Conservation (phyloP, 2,797 vertebrate genomes). For the Xyrichtys novacula region DNA sequence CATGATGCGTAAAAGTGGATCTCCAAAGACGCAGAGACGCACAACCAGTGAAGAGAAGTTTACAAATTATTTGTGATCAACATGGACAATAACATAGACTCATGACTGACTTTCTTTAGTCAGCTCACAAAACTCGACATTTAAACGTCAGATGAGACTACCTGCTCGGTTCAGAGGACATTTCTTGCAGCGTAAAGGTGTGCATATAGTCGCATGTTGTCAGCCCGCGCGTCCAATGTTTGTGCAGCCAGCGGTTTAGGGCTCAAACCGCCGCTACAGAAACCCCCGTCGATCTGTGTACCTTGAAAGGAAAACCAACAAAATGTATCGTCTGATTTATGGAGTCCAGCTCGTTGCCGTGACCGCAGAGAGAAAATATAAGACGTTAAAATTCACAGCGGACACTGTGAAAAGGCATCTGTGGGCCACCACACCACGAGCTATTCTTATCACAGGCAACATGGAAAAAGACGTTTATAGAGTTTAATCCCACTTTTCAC, state of each 20-base stretch:
- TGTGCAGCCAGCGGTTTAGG: slow-evolving; percentile 83
- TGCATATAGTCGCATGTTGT: slow-evolving; percentile 74
- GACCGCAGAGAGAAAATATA: slow-evolving; percentile 82
- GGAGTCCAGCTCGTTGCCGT: slow-evolving; percentile 77
- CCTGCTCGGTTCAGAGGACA: neutral
- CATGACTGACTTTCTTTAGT: no score
- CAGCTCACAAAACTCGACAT: slow-evolving; percentile 1
- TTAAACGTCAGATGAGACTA: neutral
- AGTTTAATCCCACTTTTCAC: slow-evolving; percentile 68
- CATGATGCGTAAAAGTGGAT: neutral
- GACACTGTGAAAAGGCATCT: slow-evolving; percentile 83
- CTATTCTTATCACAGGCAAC: slow-evolving; percentile 84
- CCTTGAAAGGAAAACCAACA: slow-evolving; percentile 85
- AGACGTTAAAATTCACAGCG: slow-evolving; percentile 76
- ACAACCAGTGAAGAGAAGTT: no score
- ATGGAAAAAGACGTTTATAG: slow-evolving; percentile 68
- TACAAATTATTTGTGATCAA: no score
- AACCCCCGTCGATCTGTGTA: slow-evolving; percentile 75
- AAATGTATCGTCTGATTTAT: slow-evolving; percentile 85
- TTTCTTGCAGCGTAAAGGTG: slow-evolving; percentile 55
- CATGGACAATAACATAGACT: no score
- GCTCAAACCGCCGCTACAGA: slow-evolving; percentile 70
- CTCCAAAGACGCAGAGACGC: no score
- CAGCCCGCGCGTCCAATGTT: slow-evolving; percentile 75
- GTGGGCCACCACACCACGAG: slow-evolving; percentile 74